Evolutionary conservation across 2,888 invertebrate species (phyloP).

Genomic region (Alviniconcha strummeri): DNA sequence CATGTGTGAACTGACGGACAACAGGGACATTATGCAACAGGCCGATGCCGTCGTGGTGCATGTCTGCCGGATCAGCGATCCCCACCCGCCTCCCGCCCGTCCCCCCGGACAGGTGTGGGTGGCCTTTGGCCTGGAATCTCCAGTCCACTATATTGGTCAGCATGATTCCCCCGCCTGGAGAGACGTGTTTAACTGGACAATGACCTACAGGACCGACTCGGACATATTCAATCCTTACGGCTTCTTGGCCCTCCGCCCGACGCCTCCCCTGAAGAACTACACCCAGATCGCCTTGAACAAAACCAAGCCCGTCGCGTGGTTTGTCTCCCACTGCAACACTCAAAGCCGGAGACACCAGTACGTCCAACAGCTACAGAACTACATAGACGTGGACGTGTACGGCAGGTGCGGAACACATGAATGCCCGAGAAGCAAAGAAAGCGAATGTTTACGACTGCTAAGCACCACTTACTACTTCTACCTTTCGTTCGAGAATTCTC

Average conservation of each 20-base stretch:
- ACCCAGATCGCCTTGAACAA: constrained; percentile 30
- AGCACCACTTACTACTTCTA: constrained; percentile 47
- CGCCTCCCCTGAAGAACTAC: background rate
- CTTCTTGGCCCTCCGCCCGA: background rate
- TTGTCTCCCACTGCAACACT: constrained; percentile 52
- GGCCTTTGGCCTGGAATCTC: constrained; percentile 36
- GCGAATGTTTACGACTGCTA: background rate
- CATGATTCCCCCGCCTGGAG: constrained; percentile 4
- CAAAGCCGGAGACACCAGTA: constrained; percentile 44
- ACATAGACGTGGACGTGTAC: constrained; percentile 48
- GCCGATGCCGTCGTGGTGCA: constrained; percentile 33
- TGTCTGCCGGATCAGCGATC: background rate
- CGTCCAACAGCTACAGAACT: constrained; percentile 42
- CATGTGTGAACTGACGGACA: constrained; percentile 30
- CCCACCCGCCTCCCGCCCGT: background rate
- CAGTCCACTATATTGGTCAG: background rate
- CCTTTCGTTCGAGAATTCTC: constrained; percentile 52
- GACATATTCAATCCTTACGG: constrained; percentile 35
- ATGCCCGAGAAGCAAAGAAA: constrained; percentile 1
- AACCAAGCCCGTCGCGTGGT: constrained; percentile 48
- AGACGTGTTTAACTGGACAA: constrained; percentile 37
- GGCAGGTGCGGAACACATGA: constrained; percentile 47
- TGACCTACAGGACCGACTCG: constrained; percentile 38
- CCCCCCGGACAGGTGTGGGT: constrained; percentile 40
- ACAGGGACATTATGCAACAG: background rate